Base-by-base conservation (phyloP, 2,888 invertebrate species). In the Scaptomyza tumidula region DNA sequence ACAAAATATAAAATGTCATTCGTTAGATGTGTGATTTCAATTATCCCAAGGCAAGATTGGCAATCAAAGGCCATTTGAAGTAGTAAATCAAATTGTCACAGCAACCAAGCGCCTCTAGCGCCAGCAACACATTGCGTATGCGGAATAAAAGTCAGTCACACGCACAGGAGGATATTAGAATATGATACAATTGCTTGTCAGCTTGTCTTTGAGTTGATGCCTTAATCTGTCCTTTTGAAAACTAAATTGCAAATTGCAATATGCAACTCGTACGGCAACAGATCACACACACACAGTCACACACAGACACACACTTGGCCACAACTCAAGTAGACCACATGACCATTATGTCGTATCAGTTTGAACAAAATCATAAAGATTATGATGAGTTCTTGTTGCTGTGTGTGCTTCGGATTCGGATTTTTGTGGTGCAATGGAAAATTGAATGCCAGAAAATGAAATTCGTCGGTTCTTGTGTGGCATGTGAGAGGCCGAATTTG, bases 61-160 rank as follows among this genome's bases (percentile, higher is more conserved):
- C 14, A 39, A 53, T 52, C 27, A 35, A 39, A 53, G 19, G 31
- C 29, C 43, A 58, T 43, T 49, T 43, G 19, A 53, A 39, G 52
- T 61, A 45, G 69, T 69, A 69, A 83, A 72, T 72, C 83, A 63
- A 79, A 82, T 82, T 73, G 70, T 64, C 74, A 43, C 49, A 45
- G 6, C 52, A 52, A 6, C 33, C 16, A n/a, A 16, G 27, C 27
- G 56, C 27, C 58, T 19, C 19, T 9, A 27, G 24, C 24, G 53
- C 13, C 55, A 29, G 62, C 37, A 46, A 57, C 66, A 84, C 62
- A 49, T 50, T 66, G 61, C 82, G 82, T 87, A 82, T 82, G 62
- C 86, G 78, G 69, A 71, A 69, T 56, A 59, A 52, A 60, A 74
- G 61, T 45, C 43, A 56, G 46, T 56, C 24, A 19, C 46, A 53